These are phyloP conservation scores for Patella depressa DNA, from an alignment of 2,888 invertebrate genomes.

Conservation along the genomic window DNA sequence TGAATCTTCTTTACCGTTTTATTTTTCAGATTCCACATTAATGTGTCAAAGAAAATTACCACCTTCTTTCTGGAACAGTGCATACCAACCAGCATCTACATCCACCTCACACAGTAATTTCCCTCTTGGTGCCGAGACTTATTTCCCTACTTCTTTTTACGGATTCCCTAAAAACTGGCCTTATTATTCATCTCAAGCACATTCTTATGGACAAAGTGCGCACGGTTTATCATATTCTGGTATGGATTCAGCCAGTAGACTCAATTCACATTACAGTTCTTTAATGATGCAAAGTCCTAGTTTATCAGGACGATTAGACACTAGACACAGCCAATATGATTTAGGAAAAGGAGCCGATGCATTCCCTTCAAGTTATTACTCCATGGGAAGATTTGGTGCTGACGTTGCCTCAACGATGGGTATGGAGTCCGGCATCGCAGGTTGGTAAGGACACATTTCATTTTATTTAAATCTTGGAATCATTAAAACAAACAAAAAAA, in stretches of 20 bases:
- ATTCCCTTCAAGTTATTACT: conserved; percentile 36
- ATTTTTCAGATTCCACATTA: conserved; percentile 53
- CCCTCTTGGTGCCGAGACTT: conserved; percentile 49
- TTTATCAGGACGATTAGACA: conserved; percentile 32
- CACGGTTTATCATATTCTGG: conserved; percentile 44
- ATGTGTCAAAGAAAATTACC: conserved; percentile 93
- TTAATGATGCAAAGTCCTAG: conserved; percentile 72
- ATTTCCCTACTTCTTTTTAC: conserved; percentile 46
- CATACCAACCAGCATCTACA: conserved; percentile 76
- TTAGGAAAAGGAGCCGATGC: conserved; percentile 38
- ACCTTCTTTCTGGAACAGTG: conserved; percentile 94
- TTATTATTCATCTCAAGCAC: conserved; percentile 68
- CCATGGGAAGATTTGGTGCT: conserved; percentile 41
- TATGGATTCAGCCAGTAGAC: conserved; percentile 47
- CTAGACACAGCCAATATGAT: conserved; percentile 35
- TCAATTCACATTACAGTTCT: conserved; percentile 68
- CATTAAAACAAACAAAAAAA: too few relatives aligned
- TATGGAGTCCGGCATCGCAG: conserved; percentile 39
- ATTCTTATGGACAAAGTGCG: conserved; percentile 67
- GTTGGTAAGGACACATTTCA: conserved; percentile 19
- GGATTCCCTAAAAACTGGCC: conserved; percentile 74
- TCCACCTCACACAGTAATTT: conserved; percentile 35
- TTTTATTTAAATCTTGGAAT: background rate
- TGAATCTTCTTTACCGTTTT: background rate
- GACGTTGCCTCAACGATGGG: conserved; percentile 31